These are phyloP conservation scores for Therioaphis trifolii DNA, from an alignment of 2,888 invertebrate genomes.

Conservation along the genomic window DNA sequence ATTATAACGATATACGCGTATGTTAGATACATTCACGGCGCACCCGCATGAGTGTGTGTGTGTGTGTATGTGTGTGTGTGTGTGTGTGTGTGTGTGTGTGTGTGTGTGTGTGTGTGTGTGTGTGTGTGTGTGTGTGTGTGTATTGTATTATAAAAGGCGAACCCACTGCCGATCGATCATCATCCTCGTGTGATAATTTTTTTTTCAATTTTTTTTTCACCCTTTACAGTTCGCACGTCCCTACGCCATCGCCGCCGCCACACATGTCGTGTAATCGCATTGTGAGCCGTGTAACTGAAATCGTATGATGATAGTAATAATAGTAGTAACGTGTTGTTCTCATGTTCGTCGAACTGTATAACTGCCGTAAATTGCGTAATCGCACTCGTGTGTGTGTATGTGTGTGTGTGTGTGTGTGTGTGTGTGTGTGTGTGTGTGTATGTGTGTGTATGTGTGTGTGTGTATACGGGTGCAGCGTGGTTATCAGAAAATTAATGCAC, in stretches of 20 bases:
- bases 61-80: too few relatives aligned
- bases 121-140: too few relatives aligned
- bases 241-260: too few relatives aligned
- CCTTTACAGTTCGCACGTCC: background rate
- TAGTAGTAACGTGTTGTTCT: background rate
- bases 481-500: conserved; percentile 34
- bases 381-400: background rate
- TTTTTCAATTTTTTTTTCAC: background rate
- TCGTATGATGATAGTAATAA: background rate
- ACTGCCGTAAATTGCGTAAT: background rate
- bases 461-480: background rate
- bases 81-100: too few relatives aligned
- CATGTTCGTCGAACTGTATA: background rate
- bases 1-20: too few relatives aligned
- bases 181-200: too few relatives aligned
- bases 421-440: background rate
- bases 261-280: background rate
- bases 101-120: too few relatives aligned
- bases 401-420: background rate
- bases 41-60: too few relatives aligned
- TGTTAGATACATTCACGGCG: background rate
- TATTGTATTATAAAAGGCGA: too few relatives aligned
- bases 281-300: background rate
- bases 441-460: background rate
- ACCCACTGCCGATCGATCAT: too few relatives aligned